Base-by-base conservation (phyloP, 2,797 vertebrate species). In the Allobates femoralis region DNA sequence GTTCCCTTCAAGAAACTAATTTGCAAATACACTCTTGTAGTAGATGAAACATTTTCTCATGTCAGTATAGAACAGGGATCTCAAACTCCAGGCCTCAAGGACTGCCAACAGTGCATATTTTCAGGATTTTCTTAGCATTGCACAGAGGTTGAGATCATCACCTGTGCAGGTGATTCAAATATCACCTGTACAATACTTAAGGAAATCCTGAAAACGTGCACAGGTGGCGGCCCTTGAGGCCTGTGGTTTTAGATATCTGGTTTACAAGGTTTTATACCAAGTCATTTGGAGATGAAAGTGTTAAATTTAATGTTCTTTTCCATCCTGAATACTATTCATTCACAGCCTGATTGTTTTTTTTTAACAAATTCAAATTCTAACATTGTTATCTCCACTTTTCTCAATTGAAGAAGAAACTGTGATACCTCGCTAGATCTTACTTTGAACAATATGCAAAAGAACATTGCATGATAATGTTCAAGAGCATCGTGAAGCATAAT, bases 381-480 rank as follows among this genome's bases (percentile, higher is more conserved):
- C 69, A 73, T 74, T 74, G 37, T 74, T 50, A 50, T 50, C 37
- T 16, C 23, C 71, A 46, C 10, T 46, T 50, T 74, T 74, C n/a
- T 74, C 37, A 74, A 74, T 37, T 74, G 37, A 50, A 74, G 41
- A 50, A 74, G 37, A 74, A 50, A 50, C 71, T 74, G 71, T 74
- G 37, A 74, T 74, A n/a, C 69, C 50, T 74, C 71, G 26, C 23
- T n/a, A 74, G 37, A n/a, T 46, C 71, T 50, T 71, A 37, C 67
- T 7, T 14, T 26, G 37, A 74, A 74, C 41, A 74, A 50, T 74
- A 6, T 46, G 6, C 71, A 50, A 28, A 32, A 26, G 41, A 74
- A 26, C 71, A 8, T 46, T 50, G 71, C 41, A 74, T 73, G 46
- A 73, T 73, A 14, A 14, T 74, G 41, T 50, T 74, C 41, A 74